Base-by-base conservation (phyloP, 2,797 vertebrate genomes). In the Poeciliopsis gracilis region DNA sequence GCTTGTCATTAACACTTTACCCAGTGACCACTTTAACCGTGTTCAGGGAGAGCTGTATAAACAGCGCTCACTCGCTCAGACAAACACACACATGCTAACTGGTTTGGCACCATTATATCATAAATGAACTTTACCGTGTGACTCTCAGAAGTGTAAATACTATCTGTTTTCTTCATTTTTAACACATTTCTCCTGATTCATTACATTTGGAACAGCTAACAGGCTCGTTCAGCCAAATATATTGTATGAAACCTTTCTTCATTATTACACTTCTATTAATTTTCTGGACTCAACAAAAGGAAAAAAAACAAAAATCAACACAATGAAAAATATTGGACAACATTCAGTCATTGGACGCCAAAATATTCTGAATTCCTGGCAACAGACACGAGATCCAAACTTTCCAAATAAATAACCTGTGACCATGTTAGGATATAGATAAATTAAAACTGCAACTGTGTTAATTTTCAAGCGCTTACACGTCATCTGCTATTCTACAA, bases 1-100 rank as follows among this genome's bases (percentile, higher is more conserved):
- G 92, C 91, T 91, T 92, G 91, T 93, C 89, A 91, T 95, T 95
- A 95, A 88, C 83, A 92, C 87, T 93, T 90, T 90, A 84, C 91
- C 87, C 84, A 80, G 92, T 87, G 84, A 90, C 89, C 89, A 89
- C 84, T 91, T 75, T 84, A 73, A 88, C 82, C 12, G 77, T 88
- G 85, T 88, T 79, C 83, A 83, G 84, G 84, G 81, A 88, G 90
- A 91, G 78, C 63, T 84, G 78, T 83, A 71, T 47, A 77, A 87
- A 91, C 78, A 81, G 73, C 30, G 38, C 28, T 74, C 45, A 76
- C 66, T 73, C 76, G 67, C 11, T 51, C 18, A 73, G 72, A 47
- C 53, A 72, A 38, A 79, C 70, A 51, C 72, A 61, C 10, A 71
- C 23, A 67, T 30, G 70, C 18, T 18, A n/a, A 70, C 43, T 73